Conservation (phyloP, 2,888 invertebrate species). For the Dolichomitus sp. region DNA sequence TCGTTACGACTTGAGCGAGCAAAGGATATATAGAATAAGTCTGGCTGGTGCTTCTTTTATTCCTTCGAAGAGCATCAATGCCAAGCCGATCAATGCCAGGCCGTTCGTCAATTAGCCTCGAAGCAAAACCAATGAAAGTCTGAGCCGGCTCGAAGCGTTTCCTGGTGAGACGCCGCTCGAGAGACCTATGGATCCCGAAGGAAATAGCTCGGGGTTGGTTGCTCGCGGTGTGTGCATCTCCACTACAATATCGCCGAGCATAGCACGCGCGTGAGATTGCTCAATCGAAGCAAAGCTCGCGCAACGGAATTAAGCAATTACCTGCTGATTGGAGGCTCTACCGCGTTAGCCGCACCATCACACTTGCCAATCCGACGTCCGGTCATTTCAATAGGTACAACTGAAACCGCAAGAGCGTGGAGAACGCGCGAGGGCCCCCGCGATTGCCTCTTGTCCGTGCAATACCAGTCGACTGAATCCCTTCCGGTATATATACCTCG, state of each 20-base stretch:
- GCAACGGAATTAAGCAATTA: constrained; percentile 84
- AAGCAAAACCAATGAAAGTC: constrained; percentile 62
- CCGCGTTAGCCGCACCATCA: constrained; percentile 79
- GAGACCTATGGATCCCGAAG: constrained; percentile 14
- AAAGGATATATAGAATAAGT: constrained; percentile 42
- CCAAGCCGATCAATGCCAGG: constrained; percentile 63
- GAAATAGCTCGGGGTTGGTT: constrained; percentile 23
- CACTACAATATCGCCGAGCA: constrained; percentile 25
- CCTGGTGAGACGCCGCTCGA: constrained; percentile 14
- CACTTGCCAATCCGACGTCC: constrained; percentile 81
- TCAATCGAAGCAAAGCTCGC: constrained; percentile 34
- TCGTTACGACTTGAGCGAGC: constrained; percentile 30
- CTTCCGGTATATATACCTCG: constrained; percentile 7
- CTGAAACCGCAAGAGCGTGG: constrained; percentile 79
- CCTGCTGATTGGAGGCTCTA: constrained; percentile 82
- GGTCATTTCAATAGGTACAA: constrained; percentile 84
- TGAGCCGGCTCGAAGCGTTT: constrained; percentile 47
- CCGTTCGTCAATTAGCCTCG: constrained; percentile 64
- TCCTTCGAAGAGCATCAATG: constrained; percentile 51
- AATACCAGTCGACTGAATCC: constrained; percentile 21
- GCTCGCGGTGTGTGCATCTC: not conserved
- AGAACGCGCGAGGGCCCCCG: constrained; percentile 22
- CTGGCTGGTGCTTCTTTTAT: constrained; percentile 42
- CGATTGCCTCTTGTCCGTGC: constrained; percentile 31
- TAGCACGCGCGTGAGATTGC: constrained; percentile 46